Conservation (phyloP, 2,797 vertebrate species). For the Parambassis ranga region DNA sequence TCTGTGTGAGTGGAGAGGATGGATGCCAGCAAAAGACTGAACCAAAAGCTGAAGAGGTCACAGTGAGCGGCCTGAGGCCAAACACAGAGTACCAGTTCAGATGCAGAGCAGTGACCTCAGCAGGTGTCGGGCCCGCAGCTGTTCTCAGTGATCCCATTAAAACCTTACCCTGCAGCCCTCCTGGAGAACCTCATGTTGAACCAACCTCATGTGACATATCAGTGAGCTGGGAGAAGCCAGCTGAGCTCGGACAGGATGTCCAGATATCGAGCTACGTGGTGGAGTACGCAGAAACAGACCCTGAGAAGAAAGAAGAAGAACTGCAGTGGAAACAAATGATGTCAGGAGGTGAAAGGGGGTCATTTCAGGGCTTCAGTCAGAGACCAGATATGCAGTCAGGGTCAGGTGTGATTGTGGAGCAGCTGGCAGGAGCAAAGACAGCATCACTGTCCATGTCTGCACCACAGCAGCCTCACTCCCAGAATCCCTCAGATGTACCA, state of each 20-base stretch:
- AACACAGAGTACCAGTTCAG: background rate
- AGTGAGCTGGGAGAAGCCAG: constrained; percentile 40
- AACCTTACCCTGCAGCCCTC: constrained; percentile 42
- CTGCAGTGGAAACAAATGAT: constrained; percentile 14
- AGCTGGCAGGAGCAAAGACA: constrained; percentile 38
- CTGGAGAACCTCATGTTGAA: constrained; percentile 18
- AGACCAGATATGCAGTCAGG: constrained; percentile 32
- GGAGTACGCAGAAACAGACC: constrained; percentile 11
- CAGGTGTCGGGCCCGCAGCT: background rate
- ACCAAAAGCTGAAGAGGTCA: no score
- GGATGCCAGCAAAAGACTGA: no score
- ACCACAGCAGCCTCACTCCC: constrained; percentile 8
- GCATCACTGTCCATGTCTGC: background rate
- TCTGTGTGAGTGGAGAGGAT: no score
- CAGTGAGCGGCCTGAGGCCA: background rate
- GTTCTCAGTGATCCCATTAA: constrained; percentile 6
- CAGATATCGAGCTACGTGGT: constrained; percentile 21
- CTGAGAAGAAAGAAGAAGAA: constrained; percentile 1
- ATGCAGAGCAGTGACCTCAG: background rate
- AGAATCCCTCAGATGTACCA: constrained; percentile 8
- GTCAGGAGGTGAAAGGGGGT: background rate
- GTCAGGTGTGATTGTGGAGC: constrained; percentile 54
- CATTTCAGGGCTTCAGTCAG: constrained; percentile 29
- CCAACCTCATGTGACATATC: constrained; percentile 12
- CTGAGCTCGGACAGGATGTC: constrained; percentile 26